phyloP scores from a whole-genome alignment of 2,113 vertebrate species.

The rabbit (Oryctolagus cuniculus) region DNA sequence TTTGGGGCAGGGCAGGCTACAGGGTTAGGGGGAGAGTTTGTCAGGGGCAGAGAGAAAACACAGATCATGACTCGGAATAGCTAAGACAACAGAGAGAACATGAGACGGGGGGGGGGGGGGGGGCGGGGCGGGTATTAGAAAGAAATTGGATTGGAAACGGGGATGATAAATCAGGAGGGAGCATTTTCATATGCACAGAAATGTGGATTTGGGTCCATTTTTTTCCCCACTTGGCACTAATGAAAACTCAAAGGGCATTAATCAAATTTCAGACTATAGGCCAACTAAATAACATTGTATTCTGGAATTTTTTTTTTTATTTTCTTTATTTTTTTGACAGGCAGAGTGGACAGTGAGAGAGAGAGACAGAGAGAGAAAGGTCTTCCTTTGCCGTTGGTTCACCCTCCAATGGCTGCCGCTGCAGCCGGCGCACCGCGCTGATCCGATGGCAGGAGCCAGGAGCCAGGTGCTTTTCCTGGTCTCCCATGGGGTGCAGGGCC shows the following conservation, averaged over 20 bases:
- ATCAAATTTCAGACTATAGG: slow-evolving; percentile 18
- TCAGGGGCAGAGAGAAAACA: background rate
- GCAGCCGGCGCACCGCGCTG: too few species aligned
- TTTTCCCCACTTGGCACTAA: slow-evolving; percentile 1
- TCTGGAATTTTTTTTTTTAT: slow-evolving; percentile 2
- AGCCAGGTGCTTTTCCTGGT: too few species aligned
- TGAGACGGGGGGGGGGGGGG: background rate
- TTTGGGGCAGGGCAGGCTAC: background rate
- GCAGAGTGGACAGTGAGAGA: too few species aligned
- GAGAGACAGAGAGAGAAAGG: too few species aligned
- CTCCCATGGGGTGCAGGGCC: too few species aligned
- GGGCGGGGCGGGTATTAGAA: too few species aligned
- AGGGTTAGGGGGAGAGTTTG: background rate
- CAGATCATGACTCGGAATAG: background rate
- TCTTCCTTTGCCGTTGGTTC: too few species aligned
- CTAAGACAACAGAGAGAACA: background rate
- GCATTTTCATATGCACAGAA: background rate
- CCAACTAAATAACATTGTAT: background rate
- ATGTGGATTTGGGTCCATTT: background rate
- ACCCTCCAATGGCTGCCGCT: too few species aligned
- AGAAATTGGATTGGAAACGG: background rate
- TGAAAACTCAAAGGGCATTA: slow-evolving; percentile 21
- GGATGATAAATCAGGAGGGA: background rate
- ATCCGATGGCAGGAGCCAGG: too few species aligned
- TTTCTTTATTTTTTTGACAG: too few species aligned